Evolutionary conservation across 2,113 vertebrate genomes (phyloP).

Genomic region (Capreolus pygargus): DNA sequence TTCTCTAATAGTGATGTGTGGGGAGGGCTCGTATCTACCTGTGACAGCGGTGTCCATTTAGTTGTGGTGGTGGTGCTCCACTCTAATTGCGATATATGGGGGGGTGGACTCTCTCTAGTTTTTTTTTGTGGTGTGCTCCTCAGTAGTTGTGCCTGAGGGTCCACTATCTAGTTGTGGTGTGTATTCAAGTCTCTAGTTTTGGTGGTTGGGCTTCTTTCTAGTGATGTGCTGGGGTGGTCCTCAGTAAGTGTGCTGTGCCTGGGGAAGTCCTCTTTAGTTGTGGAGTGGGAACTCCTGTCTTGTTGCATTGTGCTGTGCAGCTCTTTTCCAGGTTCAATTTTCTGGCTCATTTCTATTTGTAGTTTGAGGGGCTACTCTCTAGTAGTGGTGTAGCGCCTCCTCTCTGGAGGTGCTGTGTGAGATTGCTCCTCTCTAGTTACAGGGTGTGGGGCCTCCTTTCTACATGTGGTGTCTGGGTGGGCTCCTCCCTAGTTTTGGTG

Average conservation of each 20-base stretch:
- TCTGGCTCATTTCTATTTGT: background rate
- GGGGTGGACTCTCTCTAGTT: too few species aligned
- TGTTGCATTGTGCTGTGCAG: background rate
- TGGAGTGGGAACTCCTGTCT: background rate
- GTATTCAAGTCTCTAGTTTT: too few species aligned
- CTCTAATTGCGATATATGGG: too few species aligned
- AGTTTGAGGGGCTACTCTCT: background rate
- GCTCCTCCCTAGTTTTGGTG: background rate
- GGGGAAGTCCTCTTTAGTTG: background rate
- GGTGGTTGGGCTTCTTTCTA: background rate
- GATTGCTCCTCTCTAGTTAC: background rate
- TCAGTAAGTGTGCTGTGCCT: background rate
- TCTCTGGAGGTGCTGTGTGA: background rate
- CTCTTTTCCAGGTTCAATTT: background rate
- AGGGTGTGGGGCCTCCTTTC: background rate
- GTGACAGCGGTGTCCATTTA: too few species aligned
- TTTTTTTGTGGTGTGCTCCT: background rate
- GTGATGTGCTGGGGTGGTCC: too few species aligned
- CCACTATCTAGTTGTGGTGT: background rate
- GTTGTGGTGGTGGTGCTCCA: too few species aligned
- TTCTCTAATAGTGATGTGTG: too few species aligned
- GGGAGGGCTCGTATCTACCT: too few species aligned
- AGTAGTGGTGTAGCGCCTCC: background rate
- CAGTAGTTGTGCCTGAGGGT: background rate
- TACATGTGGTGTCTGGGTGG: background rate